Evolutionary conservation across 92 coral and sea anemone species (phyloP).

Genomic region (Actinostola sp.): DNA sequence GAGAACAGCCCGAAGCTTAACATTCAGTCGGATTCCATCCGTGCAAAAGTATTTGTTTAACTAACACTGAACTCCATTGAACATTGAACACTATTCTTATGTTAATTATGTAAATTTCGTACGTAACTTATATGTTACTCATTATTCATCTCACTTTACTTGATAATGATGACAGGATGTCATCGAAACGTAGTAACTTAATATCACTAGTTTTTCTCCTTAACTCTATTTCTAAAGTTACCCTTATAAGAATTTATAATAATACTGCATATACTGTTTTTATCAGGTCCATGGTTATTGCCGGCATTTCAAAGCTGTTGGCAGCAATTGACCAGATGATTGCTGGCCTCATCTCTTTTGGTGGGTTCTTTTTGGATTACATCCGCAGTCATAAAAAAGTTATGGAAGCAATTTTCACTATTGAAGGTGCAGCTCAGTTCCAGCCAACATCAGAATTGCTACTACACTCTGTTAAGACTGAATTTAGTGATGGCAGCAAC

Average conservation of each 20-base stretch:
- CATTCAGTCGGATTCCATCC: too few relatives aligned
- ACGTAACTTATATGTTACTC: too few relatives aligned
- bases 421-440: slow-evolving; percentile 46
- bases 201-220: too few relatives aligned
- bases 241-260: neutral
- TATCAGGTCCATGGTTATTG: slow-evolving; percentile 63
- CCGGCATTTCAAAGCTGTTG: slow-evolving; percentile 55
- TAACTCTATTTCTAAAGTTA: neutral
- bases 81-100: too few relatives aligned
- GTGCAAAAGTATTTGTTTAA: too few relatives aligned
- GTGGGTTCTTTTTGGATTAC: slow-evolving; percentile 49
- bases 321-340: slow-evolving; percentile 66
- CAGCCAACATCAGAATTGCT: slow-evolving; percentile 59
- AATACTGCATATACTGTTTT: neutral
- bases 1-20: too few relatives aligned
- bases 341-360: slow-evolving; percentile 49
- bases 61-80: too few relatives aligned
- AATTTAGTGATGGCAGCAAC: slow-evolving; percentile 73
- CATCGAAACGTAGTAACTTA: too few relatives aligned
- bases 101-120: too few relatives aligned
- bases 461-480: slow-evolving; percentile 51
- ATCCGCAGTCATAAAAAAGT: slow-evolving; percentile 30
- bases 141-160: too few relatives aligned
- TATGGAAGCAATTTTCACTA: slow-evolving; percentile 57
- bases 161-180: too few relatives aligned